Conservation (phyloP, 1,140 invertebrate genomes). For the Idris sp. region DNA sequence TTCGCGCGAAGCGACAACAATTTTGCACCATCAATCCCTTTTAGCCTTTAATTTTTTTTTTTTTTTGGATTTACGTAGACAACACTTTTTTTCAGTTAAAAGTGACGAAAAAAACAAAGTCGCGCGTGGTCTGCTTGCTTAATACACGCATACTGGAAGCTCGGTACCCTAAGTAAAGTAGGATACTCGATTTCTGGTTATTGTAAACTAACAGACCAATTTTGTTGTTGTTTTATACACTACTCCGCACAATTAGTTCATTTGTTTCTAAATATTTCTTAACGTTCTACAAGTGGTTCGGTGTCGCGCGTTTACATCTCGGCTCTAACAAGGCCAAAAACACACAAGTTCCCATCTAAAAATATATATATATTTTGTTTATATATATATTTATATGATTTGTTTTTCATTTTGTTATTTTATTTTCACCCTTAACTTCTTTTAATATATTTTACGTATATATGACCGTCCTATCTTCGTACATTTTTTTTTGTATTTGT, state of each 20-base stretch:
- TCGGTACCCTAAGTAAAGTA: slow-evolving; percentile 41
- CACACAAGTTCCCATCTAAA: slow-evolving; percentile 68
- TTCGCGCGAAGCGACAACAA: slow-evolving; percentile 40
- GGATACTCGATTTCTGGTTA: slow-evolving; percentile 44
- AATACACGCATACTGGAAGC: slow-evolving; percentile 47
- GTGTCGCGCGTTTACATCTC: slow-evolving; percentile 61
- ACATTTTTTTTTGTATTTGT: slow-evolving; percentile 32
- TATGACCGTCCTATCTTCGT: slow-evolving; percentile 35
- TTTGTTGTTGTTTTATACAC: slow-evolving; percentile 34
- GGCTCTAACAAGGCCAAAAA: slow-evolving; percentile 61
- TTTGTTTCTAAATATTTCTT: slow-evolving; percentile 32
- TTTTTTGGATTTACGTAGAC: too few relatives aligned
- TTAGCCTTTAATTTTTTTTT: slow-evolving; percentile 45
- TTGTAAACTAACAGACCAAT: slow-evolving; percentile 47
- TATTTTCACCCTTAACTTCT: not conserved
- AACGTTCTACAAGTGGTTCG: slow-evolving; percentile 45
- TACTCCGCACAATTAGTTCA: slow-evolving; percentile 14
- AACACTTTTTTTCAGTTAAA: slow-evolving; percentile 28
- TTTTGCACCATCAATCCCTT: slow-evolving; percentile 57
- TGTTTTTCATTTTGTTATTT: slow-evolving; percentile 38
- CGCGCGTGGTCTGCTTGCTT: slow-evolving; percentile 47
- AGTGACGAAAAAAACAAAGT: slow-evolving; percentile 64
- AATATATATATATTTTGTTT: slow-evolving; percentile 66
- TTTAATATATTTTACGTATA: slow-evolving; percentile 40
- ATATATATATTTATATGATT: slow-evolving; percentile 53